Base-by-base conservation (phyloP, 1,140 invertebrate genomes). In the Neodiprion virginianus region DNA sequence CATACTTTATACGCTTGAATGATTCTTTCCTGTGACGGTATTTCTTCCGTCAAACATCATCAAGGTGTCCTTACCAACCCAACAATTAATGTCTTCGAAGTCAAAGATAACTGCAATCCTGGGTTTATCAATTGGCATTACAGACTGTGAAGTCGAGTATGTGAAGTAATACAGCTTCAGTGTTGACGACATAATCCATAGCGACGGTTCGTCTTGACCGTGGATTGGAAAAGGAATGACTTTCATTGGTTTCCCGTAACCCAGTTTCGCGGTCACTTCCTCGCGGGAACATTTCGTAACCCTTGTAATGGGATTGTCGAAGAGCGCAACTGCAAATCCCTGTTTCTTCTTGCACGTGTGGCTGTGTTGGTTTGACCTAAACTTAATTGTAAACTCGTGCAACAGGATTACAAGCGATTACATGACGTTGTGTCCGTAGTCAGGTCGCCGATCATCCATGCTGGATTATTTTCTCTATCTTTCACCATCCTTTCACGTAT, bases 191-290 rank as follows among this genome's bases (percentile, higher is more conserved):
- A 61, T 40, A 40, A 40, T 61, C 53, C 53, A 61, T 40, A 40
- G 28, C 28, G 28, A 61, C 8, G 53, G n/a, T 61, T 61, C 53
- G 8, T 61, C 28, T 40, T 5, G 28, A 40, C 0, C 5, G 28
- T 40, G 28, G 28, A 40, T 40, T 40, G 28, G 28, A 40, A 61
- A 61, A 61, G 53, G 8, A 61, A 61, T 61, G 11, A 61, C 53
- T 61, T 61, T 61, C 53, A 61, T 61, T 61, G 53, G 53, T 61
- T 61, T 61, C 53, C 11, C 53, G 53, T 17, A 61, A 61, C 53
- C 53, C 53, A 61, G 53, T 61, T 61, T 14, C 53, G 28, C 28
- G 28, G 28, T 40, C 28, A 0, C 53, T 61, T 8, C 53, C 11
- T 9, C 11, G 53, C 53, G 5, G n/a, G 8, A 12, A 8, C 53